Base-by-base conservation (phyloP, 2,797 vertebrate genomes). In the Psittacula derbiana region DNA sequence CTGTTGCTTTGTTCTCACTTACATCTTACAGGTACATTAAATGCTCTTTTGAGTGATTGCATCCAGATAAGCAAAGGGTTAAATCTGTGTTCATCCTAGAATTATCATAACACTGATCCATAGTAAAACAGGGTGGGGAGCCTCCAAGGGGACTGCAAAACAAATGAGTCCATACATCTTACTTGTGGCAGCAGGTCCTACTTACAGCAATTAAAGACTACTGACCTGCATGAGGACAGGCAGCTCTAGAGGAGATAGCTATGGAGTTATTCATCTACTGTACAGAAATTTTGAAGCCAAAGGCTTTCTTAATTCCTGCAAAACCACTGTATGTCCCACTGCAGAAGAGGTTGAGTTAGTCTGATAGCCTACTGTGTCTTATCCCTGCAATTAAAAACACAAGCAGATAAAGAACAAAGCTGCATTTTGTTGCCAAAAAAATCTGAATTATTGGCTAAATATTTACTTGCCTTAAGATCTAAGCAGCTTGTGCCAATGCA, bases 381-480 rank as follows among this genome's bases (percentile, higher is more conserved):
- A 53, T 24, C 27, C 62, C 49, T 60, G 44, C 44, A 76, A 43
- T 8, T 83, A 65, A 90, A 79, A 87, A 12, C 66, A 64, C 53
- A 65, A 91, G 43, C 25, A 58, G 38, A 55, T 40, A 38, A 92
- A 60, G 60, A 89, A 80, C 36, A 75, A 86, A 89, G 75, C 69
- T 65, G 30, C 9, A 17, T 80, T 82, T 60, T 72, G 38, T 72
- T 91, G 81, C 40, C 13, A 84, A 61, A 72, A 47, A 73, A 53
- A 46, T 4, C 28, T 28, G 31, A 92, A 78, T 62, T 83, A 82
- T 88, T 92, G 69, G 57, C 41, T 78, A 93, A 96, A 92, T 95
- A 91, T 95, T 93, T 96, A 78, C 76, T 86, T 70, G 33, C 44
- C 31, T 90, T 36, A 78, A 80, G 57, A 89, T 71, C 20, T 50